phyloP scores from a whole-genome alignment of 2,113 vertebrate species.

The Hystrix cristata region DNA sequence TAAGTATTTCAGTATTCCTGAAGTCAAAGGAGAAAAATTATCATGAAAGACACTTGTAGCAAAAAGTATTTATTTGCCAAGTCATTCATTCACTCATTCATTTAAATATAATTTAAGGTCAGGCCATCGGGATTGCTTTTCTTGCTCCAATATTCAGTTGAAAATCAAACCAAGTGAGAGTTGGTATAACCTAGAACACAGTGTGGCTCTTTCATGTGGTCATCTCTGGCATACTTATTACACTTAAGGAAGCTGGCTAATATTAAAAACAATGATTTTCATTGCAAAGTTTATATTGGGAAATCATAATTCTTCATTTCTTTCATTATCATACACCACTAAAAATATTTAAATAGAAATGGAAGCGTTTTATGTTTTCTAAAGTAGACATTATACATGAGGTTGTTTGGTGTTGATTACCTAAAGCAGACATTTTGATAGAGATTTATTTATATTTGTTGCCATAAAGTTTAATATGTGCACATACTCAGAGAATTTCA shows the following conservation, averaged over 20 bases:
- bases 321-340: neutral
- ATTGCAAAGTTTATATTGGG: neutral
- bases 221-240: constrained; percentile 14
- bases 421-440: neutral
- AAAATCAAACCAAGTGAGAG: neutral
- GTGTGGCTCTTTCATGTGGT: neutral
- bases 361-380: neutral
- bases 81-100: neutral
- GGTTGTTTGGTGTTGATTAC: neutral
- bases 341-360: neutral
- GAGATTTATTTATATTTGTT: neutral
- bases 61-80: neutral
- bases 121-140: neutral
- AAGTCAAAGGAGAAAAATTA: neutral
- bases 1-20: neutral
- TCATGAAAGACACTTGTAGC: neutral
- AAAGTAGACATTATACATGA: neutral
- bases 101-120: neutral
- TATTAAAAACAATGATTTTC: constrained; percentile 4
- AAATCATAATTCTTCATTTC: neutral
- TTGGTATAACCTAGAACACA: neutral
- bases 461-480: neutral
- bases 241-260: neutral
- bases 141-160: neutral
- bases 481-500: neutral